Evolutionary conservation across 2,113 vertebrate species (phyloP), one percentile per base, ranked within the genome.

Genomic region (Perccottus glenii): DNA sequence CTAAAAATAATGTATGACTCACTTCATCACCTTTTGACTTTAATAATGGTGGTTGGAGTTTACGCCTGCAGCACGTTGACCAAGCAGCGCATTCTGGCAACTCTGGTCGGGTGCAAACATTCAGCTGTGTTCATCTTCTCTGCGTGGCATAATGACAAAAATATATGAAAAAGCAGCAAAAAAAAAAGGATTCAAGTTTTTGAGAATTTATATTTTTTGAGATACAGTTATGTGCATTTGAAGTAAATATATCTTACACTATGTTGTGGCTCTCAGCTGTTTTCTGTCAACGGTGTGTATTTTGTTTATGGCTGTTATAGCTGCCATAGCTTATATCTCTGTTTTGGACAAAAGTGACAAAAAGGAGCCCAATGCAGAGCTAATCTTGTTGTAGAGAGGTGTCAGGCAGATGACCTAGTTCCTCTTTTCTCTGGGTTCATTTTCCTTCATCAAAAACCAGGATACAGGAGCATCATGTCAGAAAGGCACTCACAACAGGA

Each of bases 371-470:
- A 71, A 73, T 64, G 11, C 42, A 35, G 67, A 74, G 70, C 75
- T 86, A 79, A 86, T 81, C 69, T 76, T 67, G 71, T 78, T 67
- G 65, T 60, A 3, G 36, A 64, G 67, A 75, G n/a, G n/a, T 78
- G 70, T 83, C 62, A 70, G 61, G 45, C 52, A 70, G 75, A 81
- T 83, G 69, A 83, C 81, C 81, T 42, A 81, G 63, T 79, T 81
- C 48, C 16, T 59, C 58, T 11, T 48, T 36, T 42, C 59, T 73
- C 19, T 53, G 65, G 51, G 55, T 75, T 70, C 62, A 83, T 62
- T 27, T 81, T 55, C 55, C 48, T 64, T 68, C 19, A 46, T 72
- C 61, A 73, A 71, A 79, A 71, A 70, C 35, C 51, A 38, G 51
- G 65, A 81, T 78, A 59, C 35, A 38, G 35, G 27, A 33, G 4